Percentiles rank a stretch among this genome's conserved stretches.
Evolutionary conservation across 2,113 vertebrate genomes (phyloP).

Genomic region (Labeo catla): DNA sequence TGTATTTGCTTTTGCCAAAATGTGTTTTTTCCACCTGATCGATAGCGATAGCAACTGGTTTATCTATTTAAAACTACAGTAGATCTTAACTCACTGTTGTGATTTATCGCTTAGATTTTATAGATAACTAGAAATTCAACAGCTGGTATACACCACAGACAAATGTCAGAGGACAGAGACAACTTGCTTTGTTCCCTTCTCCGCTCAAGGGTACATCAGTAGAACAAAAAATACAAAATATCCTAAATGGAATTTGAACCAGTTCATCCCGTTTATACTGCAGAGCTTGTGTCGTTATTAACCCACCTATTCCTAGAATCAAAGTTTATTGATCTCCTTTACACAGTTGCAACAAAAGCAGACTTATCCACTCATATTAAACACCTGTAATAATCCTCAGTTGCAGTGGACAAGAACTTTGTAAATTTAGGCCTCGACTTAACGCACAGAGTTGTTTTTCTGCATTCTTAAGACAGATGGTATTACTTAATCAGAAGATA

Average conservation of each 20-base stretch:
- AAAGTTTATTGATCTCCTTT: neutral
- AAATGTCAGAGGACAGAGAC: neutral
- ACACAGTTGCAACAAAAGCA: neutral
- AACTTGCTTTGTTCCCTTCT: neutral
- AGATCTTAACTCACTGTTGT: neutral
- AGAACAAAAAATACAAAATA: neutral
- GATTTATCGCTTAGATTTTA: neutral
- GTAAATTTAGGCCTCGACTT: neutral
- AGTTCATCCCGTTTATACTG: neutral
- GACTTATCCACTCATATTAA: neutral
- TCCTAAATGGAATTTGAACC: neutral
- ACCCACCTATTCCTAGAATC: neutral
- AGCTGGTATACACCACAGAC: neutral
- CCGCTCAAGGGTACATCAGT: neutral
- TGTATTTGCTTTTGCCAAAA: neutral
- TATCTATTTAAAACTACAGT: slow-evolving; percentile 6
- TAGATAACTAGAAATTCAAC: neutral
- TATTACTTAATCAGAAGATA: slow-evolving; percentile 19
- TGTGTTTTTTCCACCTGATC: slow-evolving; percentile 9
- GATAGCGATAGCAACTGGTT: slow-evolving; percentile 1
- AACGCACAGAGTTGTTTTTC: neutral
- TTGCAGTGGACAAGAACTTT: neutral
- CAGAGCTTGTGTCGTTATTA: neutral
- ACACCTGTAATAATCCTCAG: neutral
- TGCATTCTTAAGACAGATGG: slow-evolving; percentile 3